Base-by-base conservation (phyloP, 2,888 invertebrate species). In the Kryphioiulus occultus region DNA sequence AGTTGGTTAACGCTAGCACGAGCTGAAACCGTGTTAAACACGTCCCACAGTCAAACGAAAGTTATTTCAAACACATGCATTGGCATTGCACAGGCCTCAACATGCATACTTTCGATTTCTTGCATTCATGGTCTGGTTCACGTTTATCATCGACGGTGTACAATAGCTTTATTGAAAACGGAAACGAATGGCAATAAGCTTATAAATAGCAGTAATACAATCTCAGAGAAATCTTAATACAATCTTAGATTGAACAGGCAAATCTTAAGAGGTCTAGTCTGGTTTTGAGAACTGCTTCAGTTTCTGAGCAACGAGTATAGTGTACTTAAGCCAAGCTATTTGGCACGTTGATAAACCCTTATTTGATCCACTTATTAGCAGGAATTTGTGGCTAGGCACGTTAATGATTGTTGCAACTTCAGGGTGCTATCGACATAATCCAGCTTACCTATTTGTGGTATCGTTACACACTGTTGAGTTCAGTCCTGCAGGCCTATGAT, bases 321-420 rank as follows among this genome's bases (percentile, higher is more conserved):
- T 53, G 17, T 15, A 30, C 30, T 78, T 30, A 78, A 26, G 30
- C 78, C 30, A 30, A 78, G 10, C 15, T 78, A 15, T 78, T 78
- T 78, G 78, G 78, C 78, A 78, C 78, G 26, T 78, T 78, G 78
- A 26, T 78, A 78, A 78, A 78, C 26, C 30, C 78, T 30, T 78
- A 15, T 78, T 78, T 78, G 78, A 78, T 78, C 78, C 78, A 30
- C 78, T 78, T 78, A 78, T 78, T 78, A 30, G 30, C 3, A 26
- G 78, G 30, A 78, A 78, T 78, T 78, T 78, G 78, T 78, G 78
- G 78, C 78, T 30, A 30, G 15, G 30, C 30, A 78, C 78, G 78
- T 9, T 78, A 78, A 78, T 78, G 78, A 78, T 78, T 78, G 78
- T 30, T 30, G 78, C 59, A n/a, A 59, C 22, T 59, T 22, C 59